Conservation (phyloP, 2,113 vertebrate genomes). For the Passer domesticus region DNA sequence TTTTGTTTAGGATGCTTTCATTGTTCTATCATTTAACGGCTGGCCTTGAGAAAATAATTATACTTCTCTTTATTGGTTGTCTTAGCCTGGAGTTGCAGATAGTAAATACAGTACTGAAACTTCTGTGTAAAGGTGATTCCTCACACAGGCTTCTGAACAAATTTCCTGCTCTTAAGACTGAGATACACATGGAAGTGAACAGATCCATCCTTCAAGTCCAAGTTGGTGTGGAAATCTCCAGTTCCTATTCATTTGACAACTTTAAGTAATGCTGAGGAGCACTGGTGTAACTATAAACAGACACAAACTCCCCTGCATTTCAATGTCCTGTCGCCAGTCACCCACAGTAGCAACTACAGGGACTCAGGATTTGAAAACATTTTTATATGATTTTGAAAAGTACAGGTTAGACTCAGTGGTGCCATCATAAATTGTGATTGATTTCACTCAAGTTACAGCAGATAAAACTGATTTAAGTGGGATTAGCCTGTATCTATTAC, state of each 20-base stretch:
- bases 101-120: not conserved
- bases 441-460: not conserved
- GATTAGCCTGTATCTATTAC: not conserved
- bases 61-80: conserved; percentile 6
- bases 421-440: not conserved
- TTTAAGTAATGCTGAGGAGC: not conserved
- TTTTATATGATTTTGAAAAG: not conserved
- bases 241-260: not conserved
- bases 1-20: not conserved
- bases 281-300: not conserved
- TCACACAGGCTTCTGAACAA: conserved; percentile 35
- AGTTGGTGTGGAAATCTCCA: not conserved
- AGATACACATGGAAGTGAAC: not conserved
- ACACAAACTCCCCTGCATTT: not conserved
- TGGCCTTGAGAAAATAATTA: conserved; percentile 6
- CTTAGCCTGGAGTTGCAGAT: not conserved
- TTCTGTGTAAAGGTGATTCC: conserved; percentile 28
- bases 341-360: not conserved
- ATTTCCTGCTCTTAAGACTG: conserved; percentile 11
- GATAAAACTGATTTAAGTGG: not conserved
- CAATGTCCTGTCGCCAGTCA: not conserved
- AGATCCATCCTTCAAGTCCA: not conserved
- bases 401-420: not conserved
- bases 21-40: not conserved
- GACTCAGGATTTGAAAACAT: not conserved